Evolutionary conservation across 1,140 invertebrate genomes (phyloP).

Genomic region (Macrosteles quadrilineatus): DNA sequence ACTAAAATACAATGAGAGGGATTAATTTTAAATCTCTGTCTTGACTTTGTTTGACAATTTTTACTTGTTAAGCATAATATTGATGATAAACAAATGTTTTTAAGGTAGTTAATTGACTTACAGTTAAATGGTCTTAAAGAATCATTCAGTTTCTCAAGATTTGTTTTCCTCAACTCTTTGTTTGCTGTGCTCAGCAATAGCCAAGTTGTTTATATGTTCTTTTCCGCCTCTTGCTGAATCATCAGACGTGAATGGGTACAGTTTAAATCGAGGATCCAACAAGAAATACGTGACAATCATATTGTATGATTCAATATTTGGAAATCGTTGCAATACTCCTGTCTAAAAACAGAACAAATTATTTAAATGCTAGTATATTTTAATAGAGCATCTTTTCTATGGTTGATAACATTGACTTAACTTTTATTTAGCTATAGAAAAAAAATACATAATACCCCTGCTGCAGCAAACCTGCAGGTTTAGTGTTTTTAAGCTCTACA

Average conservation of each 20-base stretch:
- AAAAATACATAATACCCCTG: too few relatives aligned
- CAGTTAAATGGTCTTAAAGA: not conserved
- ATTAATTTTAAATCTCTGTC: too few relatives aligned
- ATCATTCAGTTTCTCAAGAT: not conserved
- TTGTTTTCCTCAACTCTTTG: not conserved
- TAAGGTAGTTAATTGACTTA: not conserved
- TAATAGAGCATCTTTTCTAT: too few relatives aligned
- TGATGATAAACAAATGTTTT: not conserved
- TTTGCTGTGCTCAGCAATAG: not conserved
- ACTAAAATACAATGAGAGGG: too few relatives aligned
- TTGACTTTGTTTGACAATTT: not conserved
- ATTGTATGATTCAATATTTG: slow-evolving; percentile 44
- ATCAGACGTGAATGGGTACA: not conserved
- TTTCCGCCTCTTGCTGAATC: not conserved
- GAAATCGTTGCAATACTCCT: slow-evolving; percentile 44
- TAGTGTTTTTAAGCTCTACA: too few relatives aligned
- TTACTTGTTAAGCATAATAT: not conserved
- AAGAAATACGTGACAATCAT: slow-evolving; percentile 46
- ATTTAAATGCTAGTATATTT: too few relatives aligned
- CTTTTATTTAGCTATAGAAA: too few relatives aligned
- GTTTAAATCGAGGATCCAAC: slow-evolving; percentile 29
- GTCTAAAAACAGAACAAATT: too few relatives aligned
- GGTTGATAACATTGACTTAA: too few relatives aligned
- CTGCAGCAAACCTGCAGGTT: too few relatives aligned
- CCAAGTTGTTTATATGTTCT: not conserved